These are phyloP conservation scores for Nomada ruficornis DNA, from an alignment of 2,888 invertebrate species.

Conservation along the genomic window DNA sequence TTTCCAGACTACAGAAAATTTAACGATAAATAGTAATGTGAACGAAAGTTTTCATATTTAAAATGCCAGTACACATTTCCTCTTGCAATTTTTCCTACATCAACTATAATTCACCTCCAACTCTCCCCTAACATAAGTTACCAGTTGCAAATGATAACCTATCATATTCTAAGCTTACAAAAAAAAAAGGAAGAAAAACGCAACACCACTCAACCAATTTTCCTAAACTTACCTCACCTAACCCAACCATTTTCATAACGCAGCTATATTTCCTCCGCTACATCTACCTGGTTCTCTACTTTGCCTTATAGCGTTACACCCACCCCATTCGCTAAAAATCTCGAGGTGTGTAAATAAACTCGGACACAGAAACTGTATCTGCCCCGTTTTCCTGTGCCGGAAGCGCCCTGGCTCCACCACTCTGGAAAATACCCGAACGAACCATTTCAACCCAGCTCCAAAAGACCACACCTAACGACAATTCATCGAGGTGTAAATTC, in stretches of 20 bases:
- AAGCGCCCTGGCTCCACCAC: constrained; percentile 1
- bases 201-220: neutral
- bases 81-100: no score
- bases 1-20: no score
- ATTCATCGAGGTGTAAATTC: constrained; percentile 7
- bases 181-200: neutral
- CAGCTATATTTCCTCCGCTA: neutral
- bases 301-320: neutral
- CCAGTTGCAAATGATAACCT: no score
- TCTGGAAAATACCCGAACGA: neutral
- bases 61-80: no score
- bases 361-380: constrained; percentile 24
- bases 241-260: neutral
- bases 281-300: neutral
- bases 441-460: neutral
- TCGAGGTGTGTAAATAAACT: constrained; percentile 30
- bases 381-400: constrained; percentile 17
- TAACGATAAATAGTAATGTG: no score
- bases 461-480: no score
- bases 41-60: no score
- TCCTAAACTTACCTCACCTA: neutral
- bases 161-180: neutral
- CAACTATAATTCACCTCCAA: no score
- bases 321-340: neutral
- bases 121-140: no score